Base-by-base conservation (phyloP, 2,113 vertebrate species). In the Rhadina sibilatrix region DNA sequence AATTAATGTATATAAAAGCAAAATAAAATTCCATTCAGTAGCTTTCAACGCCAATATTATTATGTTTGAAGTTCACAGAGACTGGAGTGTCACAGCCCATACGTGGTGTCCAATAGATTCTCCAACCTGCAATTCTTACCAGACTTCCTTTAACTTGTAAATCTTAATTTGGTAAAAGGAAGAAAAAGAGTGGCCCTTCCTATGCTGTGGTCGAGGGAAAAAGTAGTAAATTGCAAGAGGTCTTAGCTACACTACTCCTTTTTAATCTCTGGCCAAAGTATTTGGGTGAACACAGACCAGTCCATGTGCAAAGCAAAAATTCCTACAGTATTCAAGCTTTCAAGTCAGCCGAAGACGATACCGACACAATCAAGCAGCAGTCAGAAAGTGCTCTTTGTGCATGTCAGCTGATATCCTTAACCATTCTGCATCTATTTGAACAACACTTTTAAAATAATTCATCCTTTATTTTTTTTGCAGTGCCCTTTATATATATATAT, bases 351-450 rank as follows among this genome's bases (percentile, higher is more conserved):
- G 10, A 66, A 65, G 33, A 56, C 47, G 75, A 33, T 12, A 71
- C 25, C 75, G 44, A 76, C 25, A 59, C 15, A 53, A 50, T 49
- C 40, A 66, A 65, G 49, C 49, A 75, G 25, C 38, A 66, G 27
- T 20, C 35, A 87, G 60, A 87, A 84, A 37, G 18, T 22, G 50
- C 24, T 87, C 42, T 50, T 89, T 54, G 59, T 81, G 21, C 30
- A 10, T 21, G 27, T 49, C 71, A 89, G 28, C 35, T 89, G 47
- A 46, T 74, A 84, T 33, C 22, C 21, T 89, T 63, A 59, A 52
- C 12, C 59, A 87, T 83, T 80, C 28, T 57, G 10, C n/a, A 40
- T 84, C 94, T 64, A 71, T 87, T 95, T 95, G 53, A 94, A 95
- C 49, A 87, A 64, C 16, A 5, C 15, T 66, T 37, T 87, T 56